Conservation (phyloP, 2,888 invertebrate genomes). For the Andrena hattorfiana region DNA sequence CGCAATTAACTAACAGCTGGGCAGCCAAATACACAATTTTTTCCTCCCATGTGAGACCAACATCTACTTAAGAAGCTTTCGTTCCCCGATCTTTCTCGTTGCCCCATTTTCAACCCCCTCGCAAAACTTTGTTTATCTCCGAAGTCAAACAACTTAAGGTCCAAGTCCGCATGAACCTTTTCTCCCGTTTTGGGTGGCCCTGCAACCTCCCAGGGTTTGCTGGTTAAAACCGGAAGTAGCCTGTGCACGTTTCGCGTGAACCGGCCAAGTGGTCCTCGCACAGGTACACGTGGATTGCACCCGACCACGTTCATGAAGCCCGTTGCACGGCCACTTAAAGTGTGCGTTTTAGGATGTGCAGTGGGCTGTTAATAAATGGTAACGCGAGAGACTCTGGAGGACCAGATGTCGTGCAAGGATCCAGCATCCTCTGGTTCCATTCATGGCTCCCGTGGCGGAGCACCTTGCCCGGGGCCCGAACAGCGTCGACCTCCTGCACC, state of each 20-base stretch:
- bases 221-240: not conserved
- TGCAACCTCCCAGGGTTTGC: not conserved
- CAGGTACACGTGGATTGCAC: not conserved
- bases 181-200: not conserved
- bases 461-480: conserved; percentile 65
- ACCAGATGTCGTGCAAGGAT: conserved; percentile 73
- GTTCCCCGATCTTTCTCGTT: too few species aligned
- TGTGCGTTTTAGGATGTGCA: conserved; percentile 18
- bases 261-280: not conserved
- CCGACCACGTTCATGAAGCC: conserved; percentile 1
- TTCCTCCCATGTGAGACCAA: too few species aligned
- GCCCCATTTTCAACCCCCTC: too few species aligned
- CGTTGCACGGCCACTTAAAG: not conserved
- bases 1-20: too few species aligned
- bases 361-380: conserved; percentile 56
- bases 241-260: not conserved
- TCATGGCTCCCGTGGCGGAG: conserved; percentile 67
- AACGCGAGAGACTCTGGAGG: conserved; percentile 49
- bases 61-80: too few species aligned
- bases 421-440: conserved; percentile 64
- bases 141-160: too few species aligned
- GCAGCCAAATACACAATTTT: too few species aligned
- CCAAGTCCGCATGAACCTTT: not conserved
- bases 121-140: too few species aligned
- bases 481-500: conserved; percentile 71